phyloP scores from a whole-genome alignment of 2,888 invertebrate genomes.

The Leptinotarsa haldemani region DNA sequence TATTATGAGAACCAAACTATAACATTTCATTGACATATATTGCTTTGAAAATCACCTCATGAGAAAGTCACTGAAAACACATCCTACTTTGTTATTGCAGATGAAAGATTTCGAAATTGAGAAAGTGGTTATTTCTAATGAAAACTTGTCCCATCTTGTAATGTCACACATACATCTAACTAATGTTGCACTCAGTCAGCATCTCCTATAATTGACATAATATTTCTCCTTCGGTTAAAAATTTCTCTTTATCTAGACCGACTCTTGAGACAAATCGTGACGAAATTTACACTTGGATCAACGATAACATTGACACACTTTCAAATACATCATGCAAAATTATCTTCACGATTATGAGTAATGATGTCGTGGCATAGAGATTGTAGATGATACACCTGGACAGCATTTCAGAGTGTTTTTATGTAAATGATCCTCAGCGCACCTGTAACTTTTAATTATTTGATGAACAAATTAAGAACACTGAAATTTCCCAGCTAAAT shows the following conservation, averaged over 20 bases:
- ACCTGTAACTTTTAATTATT: conserved; percentile 6
- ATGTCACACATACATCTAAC: not conserved
- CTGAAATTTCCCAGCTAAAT: not conserved
- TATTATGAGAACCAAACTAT: too few species aligned
- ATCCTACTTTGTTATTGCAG: not conserved
- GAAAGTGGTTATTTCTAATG: not conserved
- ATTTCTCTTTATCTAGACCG: conserved; percentile 21
- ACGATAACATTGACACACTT: conserved; percentile 51
- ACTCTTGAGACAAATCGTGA: conserved; percentile 32
- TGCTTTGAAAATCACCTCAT: too few species aligned
- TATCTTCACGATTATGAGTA: conserved; percentile 27
- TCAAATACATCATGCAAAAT: conserved; percentile 44
- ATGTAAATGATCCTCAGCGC: conserved; percentile 5
- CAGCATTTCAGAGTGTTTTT: conserved; percentile 3
- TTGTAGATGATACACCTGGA: not conserved
- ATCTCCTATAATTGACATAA: conserved; percentile 12
- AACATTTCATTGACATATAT: too few species aligned
- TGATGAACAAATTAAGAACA: not conserved
- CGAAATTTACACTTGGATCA: conserved; percentile 46
- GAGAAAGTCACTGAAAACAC: not conserved
- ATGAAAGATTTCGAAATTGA: not conserved
- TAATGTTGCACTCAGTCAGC: conserved; percentile 2
- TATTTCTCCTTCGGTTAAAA: conserved; percentile 2
- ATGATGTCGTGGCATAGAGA: conserved; percentile 12
- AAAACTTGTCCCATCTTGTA: not conserved